Conservation (phyloP, 2,888 invertebrate species). For the Icerya purchasi region DNA sequence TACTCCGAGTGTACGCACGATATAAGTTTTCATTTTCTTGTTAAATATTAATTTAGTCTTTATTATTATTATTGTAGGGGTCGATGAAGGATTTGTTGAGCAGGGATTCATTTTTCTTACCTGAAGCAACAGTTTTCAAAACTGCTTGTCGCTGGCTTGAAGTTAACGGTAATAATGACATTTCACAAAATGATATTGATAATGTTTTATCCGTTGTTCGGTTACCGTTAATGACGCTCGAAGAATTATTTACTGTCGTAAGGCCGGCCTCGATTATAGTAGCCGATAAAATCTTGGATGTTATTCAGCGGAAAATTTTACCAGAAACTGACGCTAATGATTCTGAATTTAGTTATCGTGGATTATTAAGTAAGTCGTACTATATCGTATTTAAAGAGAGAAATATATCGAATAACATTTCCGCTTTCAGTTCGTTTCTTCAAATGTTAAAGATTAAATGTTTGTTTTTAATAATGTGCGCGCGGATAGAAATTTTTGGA, state of each 20-base stretch:
- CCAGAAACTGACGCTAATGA: neutral
- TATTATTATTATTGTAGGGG: constrained; percentile 27
- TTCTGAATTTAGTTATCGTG: constrained; percentile 56
- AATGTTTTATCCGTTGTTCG: constrained; percentile 32
- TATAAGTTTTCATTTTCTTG: neutral
- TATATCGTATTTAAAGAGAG: neutral
- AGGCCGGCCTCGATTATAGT: constrained; percentile 67
- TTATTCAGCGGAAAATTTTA: constrained; percentile 60
- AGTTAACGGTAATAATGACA: constrained; percentile 13
- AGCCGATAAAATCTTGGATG: constrained; percentile 79
- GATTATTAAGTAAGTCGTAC: constrained; percentile 41
- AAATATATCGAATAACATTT: neutral
- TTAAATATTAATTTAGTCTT: neutral
- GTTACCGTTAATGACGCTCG: constrained; percentile 66
- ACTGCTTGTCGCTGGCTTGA: constrained; percentile 63
- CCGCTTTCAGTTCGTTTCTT: neutral
- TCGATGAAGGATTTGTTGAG: constrained; percentile 67
- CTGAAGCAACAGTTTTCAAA: constrained; percentile 84
- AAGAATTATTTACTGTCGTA: constrained; percentile 71
- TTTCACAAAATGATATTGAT: constrained; percentile 11
- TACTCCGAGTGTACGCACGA: no score
- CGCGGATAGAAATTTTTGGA: no score
- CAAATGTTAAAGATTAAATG: neutral
- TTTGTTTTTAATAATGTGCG: neutral
- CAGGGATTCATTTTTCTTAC: constrained; percentile 87